These are phyloP conservation scores for Zapus hudsonius DNA, from an alignment of 2,113 vertebrate species.

Conservation along the genomic window DNA sequence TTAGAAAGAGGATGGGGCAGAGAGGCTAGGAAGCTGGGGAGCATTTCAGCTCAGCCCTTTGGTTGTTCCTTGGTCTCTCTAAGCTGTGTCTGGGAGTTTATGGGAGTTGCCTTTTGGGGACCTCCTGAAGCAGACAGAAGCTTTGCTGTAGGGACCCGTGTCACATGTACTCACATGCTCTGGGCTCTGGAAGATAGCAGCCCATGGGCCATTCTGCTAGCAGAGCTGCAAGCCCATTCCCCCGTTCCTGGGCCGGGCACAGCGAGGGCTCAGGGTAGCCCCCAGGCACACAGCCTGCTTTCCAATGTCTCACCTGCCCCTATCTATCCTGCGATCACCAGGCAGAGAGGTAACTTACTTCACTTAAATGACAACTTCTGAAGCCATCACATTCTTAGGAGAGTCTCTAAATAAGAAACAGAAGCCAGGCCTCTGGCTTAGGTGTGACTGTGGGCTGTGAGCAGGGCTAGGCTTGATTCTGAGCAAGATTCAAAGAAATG, in stretches of 20 bases:
- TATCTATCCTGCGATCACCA: background rate
- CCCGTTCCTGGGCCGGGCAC: background rate
- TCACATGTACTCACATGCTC: background rate
- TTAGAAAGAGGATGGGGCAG: background rate
- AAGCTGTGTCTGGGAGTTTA: background rate
- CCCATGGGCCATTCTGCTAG: background rate
- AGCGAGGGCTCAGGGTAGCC: background rate
- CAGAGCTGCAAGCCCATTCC: background rate
- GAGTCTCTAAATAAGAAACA: conserved; percentile 13
- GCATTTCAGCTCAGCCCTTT: background rate
- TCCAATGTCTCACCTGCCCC: background rate
- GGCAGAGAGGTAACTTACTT: background rate
- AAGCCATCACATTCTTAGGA: conserved; percentile 61
- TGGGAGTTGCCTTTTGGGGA: background rate
- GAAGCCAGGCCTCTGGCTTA: background rate
- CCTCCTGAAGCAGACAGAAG: background rate
- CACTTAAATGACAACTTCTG: background rate
- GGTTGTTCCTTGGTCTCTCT: background rate
- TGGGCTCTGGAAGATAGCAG: background rate
- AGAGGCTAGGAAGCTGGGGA: background rate
- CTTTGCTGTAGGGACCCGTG: background rate
- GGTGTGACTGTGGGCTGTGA: background rate
- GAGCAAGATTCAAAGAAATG: background rate
- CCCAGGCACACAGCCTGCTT: background rate
- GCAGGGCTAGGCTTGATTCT: background rate